Conservation (phyloP, 1,140 invertebrate species). For the Zaprionus lachaisei region DNA sequence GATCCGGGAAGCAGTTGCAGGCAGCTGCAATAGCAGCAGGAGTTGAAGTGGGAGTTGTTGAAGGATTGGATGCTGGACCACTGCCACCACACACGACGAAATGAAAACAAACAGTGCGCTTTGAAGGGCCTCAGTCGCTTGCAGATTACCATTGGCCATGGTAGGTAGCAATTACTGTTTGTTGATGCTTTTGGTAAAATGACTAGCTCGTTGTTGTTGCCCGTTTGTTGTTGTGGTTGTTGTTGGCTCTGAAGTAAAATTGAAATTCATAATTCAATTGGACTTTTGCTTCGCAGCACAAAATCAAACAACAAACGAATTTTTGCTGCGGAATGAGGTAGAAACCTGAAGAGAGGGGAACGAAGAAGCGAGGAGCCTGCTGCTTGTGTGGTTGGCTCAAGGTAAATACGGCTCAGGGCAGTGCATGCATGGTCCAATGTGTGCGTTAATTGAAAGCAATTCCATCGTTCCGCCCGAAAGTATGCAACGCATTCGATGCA, state of each 20-base stretch:
- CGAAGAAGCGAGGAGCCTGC: background rate
- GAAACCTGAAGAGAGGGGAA: too few species aligned
- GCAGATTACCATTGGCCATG: constrained; percentile 48
- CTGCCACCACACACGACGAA: constrained; percentile 3
- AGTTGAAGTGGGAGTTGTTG: background rate
- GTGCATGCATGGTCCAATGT: constrained; percentile 14
- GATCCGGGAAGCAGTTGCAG: constrained; percentile 26
- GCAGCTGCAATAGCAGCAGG: background rate
- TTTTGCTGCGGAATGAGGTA: background rate
- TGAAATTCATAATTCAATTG: constrained; percentile 83
- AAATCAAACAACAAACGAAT: constrained; percentile 55
- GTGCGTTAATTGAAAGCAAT: constrained; percentile 55
- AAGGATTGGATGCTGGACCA: background rate
- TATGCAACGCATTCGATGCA: constrained; percentile 45
- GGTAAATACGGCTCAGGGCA: constrained; percentile 34
- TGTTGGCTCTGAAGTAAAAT: constrained; percentile 63
- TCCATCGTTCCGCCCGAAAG: constrained; percentile 24
- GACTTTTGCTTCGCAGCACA: constrained; percentile 66
- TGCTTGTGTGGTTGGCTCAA: constrained; percentile 28
- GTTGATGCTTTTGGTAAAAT: constrained; percentile 73
- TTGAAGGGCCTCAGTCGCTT: constrained; percentile 67
- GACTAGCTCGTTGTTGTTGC: constrained; percentile 34
- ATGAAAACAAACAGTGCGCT: constrained; percentile 62
- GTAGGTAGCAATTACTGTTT: constrained; percentile 81
- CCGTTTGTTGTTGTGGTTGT: constrained; percentile 34